phyloP scores from a whole-genome alignment of 2,888 invertebrate genomes.

The Molorchus minor region DNA sequence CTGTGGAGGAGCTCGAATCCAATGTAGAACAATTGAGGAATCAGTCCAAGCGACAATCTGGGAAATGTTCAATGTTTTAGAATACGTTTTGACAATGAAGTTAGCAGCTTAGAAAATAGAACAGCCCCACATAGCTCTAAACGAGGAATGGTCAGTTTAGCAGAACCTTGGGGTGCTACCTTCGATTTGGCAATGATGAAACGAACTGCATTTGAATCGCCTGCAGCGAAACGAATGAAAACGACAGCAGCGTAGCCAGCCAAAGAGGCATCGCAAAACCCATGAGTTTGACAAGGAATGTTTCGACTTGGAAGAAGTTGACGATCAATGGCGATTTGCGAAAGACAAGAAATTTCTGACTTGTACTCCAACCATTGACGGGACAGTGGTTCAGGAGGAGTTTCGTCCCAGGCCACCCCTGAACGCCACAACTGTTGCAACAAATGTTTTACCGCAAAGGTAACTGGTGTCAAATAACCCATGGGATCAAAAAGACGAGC shows the following conservation, averaged over 20 bases:
- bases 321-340: background rate
- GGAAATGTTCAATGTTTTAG: background rate
- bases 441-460: slow-evolving; percentile 1
- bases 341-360: background rate
- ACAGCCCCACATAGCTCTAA: no score
- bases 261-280: background rate
- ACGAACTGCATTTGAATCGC: background rate
- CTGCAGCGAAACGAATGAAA: background rate
- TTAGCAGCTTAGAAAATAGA: background rate
- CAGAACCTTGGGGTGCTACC: background rate
- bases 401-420: background rate
- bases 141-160: background rate
- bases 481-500: slow-evolving; percentile 1
- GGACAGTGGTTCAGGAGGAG: no score
- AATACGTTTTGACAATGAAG: background rate
- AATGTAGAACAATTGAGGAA: background rate
- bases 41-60: background rate
- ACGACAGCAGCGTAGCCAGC: background rate
- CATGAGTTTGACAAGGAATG: background rate
- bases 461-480: background rate
- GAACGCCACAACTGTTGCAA: slow-evolving; percentile 1
- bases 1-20: background rate
- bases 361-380: background rate
- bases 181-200: background rate
- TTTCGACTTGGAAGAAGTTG: background rate